These are phyloP conservation scores for Otus sunia DNA, from an alignment of 2,113 vertebrate genomes.

Conservation along the genomic window DNA sequence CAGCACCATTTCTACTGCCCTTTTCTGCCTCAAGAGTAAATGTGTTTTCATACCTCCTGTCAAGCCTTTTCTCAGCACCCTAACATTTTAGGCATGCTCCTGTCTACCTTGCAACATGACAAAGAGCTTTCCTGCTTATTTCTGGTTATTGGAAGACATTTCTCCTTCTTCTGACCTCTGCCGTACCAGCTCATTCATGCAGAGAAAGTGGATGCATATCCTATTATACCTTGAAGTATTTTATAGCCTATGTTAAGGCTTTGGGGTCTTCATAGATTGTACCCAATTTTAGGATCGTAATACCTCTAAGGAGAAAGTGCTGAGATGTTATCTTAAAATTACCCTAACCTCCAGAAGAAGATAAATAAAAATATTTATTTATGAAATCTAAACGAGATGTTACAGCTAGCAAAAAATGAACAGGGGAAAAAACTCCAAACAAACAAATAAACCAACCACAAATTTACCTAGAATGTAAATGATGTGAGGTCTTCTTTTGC, in stretches of 20 bases:
- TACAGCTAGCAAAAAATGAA: neutral
- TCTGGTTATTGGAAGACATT: neutral
- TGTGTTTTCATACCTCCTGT: neutral
- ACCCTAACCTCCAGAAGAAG: neutral
- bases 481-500: neutral
- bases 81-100: neutral
- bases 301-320: neutral
- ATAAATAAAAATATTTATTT: neutral
- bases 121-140: neutral
- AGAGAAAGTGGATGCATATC: conserved; percentile 47
- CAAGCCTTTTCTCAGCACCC: neutral
- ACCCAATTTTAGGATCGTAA: neutral
- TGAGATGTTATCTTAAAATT: neutral
- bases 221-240: conserved; percentile 31
- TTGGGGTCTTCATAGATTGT: neutral
- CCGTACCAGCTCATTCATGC: conserved; percentile 2
- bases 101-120: neutral
- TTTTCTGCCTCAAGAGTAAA: neutral
- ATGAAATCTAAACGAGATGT: neutral
- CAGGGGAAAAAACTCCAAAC: accelerated
- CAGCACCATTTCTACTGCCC: neutral
- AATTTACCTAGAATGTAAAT: neutral
- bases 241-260: neutral
- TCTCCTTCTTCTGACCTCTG: conserved; percentile 61
- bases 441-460: neutral